Evolutionary conservation across 2,888 invertebrate genomes (phyloP).

Genomic region (Troides aeacus): DNA sequence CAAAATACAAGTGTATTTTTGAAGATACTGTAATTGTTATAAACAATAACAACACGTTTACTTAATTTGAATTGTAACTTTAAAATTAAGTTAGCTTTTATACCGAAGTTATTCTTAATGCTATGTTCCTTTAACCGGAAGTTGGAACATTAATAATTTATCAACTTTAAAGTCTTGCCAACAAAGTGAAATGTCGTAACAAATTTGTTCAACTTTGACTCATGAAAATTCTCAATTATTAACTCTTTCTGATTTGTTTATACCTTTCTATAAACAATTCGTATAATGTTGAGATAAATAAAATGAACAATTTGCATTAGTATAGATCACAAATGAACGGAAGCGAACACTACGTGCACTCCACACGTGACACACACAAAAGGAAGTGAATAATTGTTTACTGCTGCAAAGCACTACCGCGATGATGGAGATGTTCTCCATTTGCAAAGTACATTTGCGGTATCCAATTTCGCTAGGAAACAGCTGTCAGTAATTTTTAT

Average conservation of each 20-base stretch:
- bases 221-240: background rate
- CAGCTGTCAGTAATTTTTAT: background rate
- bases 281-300: background rate
- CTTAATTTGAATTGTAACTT: background rate
- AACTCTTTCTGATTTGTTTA: background rate
- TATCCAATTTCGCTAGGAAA: slow-evolving; percentile 4
- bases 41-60: no score
- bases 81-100: background rate
- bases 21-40: no score
- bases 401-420: slow-evolving; percentile 9
- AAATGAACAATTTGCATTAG: background rate
- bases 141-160: background rate
- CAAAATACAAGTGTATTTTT: no score
- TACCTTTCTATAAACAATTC: background rate
- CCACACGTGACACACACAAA: slow-evolving; percentile 11
- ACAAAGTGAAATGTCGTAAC: background rate
- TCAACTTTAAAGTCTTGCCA: background rate
- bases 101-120: background rate
- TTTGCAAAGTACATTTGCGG: background rate
- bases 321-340: background rate
- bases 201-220: background rate
- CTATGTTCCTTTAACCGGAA: background rate
- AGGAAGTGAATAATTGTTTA: slow-evolving; percentile 14
- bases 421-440: background rate
- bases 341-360: slow-evolving; percentile 3